Evolutionary conservation across 2,888 invertebrate genomes (phyloP), one percentile per base, ranked within the genome.

Genomic region (Brenthis daphne): DNA sequence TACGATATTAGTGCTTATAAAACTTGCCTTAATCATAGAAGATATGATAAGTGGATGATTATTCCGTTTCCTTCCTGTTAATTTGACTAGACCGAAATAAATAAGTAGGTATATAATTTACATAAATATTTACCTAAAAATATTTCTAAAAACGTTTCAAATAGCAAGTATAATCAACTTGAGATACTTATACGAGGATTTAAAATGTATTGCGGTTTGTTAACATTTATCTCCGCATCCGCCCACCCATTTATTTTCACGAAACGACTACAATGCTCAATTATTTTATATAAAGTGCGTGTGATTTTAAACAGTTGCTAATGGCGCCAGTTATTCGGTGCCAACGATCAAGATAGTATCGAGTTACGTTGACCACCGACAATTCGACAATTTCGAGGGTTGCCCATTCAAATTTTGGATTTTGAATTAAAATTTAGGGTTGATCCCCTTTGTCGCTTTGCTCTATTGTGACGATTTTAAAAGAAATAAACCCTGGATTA

Each of bases 331-430:
- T 70, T 68, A 73, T 73, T 74, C 69, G 71, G 72, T 60, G 70
- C 68, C 73, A 60, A 66, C 60, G 67, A 71, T 74, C 66, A 57
- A 70, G 69, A 65, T 71, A 80, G 84, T 86, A 83, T 88, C 82
- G 80, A 79, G 81, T 89, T 87, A 83, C 86, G 79, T 78, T 89
- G 90, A 89, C 89, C 88, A 83, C 78, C 76, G 63, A 51, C 63
- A 79, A 73, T 74, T 79, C 75, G 74, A 77, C 79, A 79, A 74
- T 79, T 80, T 82, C 75, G 76, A 85, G 85, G 82, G 83, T 79
- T 77, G 78, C 80, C 77, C 74, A 82, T 77, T 80, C 74, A 77
- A 78, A 78, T 76, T 76, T 75, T 33, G 68, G 75, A 75, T 74
- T 77, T 77, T 74, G 78, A 79, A 82, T 84, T 84, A 78, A 77